phyloP scores from a whole-genome alignment of 2,888 invertebrate species.

The Apocheima hispidaria region DNA sequence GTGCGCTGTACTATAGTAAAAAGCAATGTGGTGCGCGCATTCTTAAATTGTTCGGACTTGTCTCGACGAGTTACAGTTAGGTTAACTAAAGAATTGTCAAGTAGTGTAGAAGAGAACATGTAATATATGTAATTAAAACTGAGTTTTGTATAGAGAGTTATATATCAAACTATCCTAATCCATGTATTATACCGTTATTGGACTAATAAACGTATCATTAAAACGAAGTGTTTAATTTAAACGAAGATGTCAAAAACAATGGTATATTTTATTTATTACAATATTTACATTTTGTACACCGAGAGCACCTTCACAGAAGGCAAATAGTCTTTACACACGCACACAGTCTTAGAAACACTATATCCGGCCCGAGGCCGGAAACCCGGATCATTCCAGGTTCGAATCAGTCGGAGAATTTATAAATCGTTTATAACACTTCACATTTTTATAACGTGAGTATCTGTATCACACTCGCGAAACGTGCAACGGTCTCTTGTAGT shows the following conservation, averaged over 20 bases:
- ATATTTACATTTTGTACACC: constrained; percentile 78
- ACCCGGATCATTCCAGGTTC: too few species aligned
- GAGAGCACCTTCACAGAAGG: constrained; percentile 84
- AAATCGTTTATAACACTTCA: background rate
- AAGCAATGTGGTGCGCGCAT: background rate
- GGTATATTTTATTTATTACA: constrained; percentile 73
- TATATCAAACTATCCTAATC: constrained; percentile 66
- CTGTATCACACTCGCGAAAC: constrained; percentile 75
- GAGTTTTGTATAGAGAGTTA: constrained; percentile 80
- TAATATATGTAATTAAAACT: constrained; percentile 67
- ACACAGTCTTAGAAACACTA: background rate
- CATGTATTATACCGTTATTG: constrained; percentile 73
- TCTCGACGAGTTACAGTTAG: background rate
- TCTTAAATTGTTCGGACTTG: background rate
- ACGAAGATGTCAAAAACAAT: constrained; percentile 71
- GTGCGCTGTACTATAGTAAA: background rate
- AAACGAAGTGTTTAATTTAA: constrained; percentile 40
- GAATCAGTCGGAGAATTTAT: too few species aligned
- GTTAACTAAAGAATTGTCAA: constrained; percentile 10
- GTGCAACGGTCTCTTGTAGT: constrained; percentile 77
- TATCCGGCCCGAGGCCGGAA: too few species aligned
- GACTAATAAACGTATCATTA: constrained; percentile 75
- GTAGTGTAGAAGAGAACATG: constrained; percentile 45
- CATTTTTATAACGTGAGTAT: too few species aligned
- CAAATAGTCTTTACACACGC: constrained; percentile 52